Evolutionary conservation across 1,140 invertebrate genomes (phyloP), one percentile per base, ranked within the genome.

Genomic region (Yoshiicerus persimilis): DNA sequence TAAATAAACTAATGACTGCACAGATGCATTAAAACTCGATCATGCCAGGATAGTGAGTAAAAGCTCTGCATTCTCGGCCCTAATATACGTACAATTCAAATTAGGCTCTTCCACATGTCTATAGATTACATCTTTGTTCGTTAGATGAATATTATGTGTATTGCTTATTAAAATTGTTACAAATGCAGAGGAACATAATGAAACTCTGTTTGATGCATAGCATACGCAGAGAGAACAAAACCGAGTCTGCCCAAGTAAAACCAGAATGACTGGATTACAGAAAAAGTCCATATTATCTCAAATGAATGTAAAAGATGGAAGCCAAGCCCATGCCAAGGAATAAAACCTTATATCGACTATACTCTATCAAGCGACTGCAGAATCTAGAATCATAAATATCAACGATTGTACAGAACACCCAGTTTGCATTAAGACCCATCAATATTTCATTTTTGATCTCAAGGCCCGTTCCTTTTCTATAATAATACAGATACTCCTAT

Each of bases 341-440:
- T 36, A 36, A 80, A 80, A 80, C 75, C 13, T 70, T 70, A 30
- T 11, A 70, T 0, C 25, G 9, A 10, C 20, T 36, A 30, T 11
- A 38, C 30, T 36, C 13, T 16, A 80, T 80, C 32, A 80, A 80
- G 38, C 32, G 38, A 80, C 36, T 80, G 32, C 75, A 80, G 75
- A 80, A 80, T 80, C 34, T 20, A 34, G 75, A 80, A 80, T 80
- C 75, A 80, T 80, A 80, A 80, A 80, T 80, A 80, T 80, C 75
- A 36, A 36, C 75, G 75, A 80, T 80, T 80, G 75, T 80, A 80
- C 75, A 80, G 75, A 80, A 80, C 75, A 80, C 75, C 75, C 75
- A 80, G 75, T 80, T 32, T 38, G 75, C 75, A 80, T 80, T 80
- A 80, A 80, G 75, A 80, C 16, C 70, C 75, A 80, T 80, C 75